Evolutionary conservation across 1,140 invertebrate species (phyloP).

Genomic region (Drosophila chauvacae): DNA sequence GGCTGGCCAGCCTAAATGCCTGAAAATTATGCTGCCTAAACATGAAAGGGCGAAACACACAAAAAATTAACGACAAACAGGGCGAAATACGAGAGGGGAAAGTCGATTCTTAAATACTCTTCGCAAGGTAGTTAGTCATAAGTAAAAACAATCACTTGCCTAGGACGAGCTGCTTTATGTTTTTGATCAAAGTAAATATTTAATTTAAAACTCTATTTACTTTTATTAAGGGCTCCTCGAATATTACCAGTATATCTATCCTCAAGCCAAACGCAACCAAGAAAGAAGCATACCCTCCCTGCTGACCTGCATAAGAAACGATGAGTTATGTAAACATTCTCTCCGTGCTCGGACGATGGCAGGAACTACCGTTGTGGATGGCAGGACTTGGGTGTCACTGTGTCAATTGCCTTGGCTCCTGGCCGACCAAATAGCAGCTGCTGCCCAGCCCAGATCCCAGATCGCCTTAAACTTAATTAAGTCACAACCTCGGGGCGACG

Average conservation of each 20-base stretch:
- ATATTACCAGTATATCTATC: background rate
- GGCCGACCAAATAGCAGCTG: conserved; percentile 23
- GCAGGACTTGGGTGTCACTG: conserved; percentile 61
- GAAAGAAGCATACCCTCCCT: background rate
- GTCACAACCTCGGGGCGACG: conserved; percentile 60
- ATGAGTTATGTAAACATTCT: conserved; percentile 68
- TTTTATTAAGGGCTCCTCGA: background rate
- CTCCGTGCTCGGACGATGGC: conserved; percentile 10
- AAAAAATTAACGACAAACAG: conserved; percentile 33
- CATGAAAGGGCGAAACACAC: conserved; percentile 64
- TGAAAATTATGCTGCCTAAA: conserved; percentile 76
- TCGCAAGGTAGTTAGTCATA: background rate
- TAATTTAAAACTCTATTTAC: background rate
- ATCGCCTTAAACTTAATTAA: conserved; percentile 66
- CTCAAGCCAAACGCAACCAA: background rate
- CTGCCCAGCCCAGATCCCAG: conserved; percentile 47
- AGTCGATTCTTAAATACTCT: conserved; percentile 31
- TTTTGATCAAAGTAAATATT: background rate
- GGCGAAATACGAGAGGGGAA: accelerated
- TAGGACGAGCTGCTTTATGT: background rate
- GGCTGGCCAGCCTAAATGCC: conserved; percentile 67
- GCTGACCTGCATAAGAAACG: background rate
- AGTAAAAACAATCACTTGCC: no score
- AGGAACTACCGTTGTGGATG: conserved; percentile 14
- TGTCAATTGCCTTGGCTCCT: conserved; percentile 68